Conservation (phyloP, 2,113 vertebrate species). For the Megaceryle maxima region DNA sequence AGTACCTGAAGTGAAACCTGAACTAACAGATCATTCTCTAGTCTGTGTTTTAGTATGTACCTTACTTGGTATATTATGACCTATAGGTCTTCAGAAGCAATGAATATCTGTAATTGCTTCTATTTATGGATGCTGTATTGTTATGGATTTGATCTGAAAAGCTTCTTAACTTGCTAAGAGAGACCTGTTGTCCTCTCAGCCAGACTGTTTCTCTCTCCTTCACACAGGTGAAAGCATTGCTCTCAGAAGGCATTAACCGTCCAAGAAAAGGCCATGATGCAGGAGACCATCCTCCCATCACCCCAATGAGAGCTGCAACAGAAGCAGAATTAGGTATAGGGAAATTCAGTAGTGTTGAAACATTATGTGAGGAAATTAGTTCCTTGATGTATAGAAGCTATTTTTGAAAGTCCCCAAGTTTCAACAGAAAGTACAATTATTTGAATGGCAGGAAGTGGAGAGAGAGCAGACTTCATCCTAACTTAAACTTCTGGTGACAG, state of each 20-base stretch:
- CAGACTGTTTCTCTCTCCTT: neutral
- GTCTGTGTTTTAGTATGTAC: neutral
- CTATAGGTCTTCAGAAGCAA: neutral
- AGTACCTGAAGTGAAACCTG: conserved; percentile 32
- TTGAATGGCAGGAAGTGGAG: neutral
- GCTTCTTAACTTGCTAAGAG: neutral
- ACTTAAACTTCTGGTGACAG: neutral
- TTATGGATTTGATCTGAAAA: neutral
- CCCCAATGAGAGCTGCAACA: conserved; percentile 91
- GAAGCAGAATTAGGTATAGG: conserved; percentile 89
- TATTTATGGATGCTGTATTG: neutral
- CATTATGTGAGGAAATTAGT: neutral
- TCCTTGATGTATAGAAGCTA: neutral
- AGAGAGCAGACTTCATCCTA: neutral
- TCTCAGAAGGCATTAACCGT: conserved; percentile 88
- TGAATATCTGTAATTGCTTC: neutral
- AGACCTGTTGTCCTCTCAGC: neutral
- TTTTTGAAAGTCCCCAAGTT: neutral
- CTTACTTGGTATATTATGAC: neutral
- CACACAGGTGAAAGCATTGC: conserved; percentile 85
- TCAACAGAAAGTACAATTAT: neutral
- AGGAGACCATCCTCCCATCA: conserved; percentile 97
- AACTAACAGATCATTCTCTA: neutral
- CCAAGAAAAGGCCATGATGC: conserved; percentile 92
- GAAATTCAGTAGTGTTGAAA: neutral